A percentile compares a stretch with the other conserved stretches of the same genome.
phyloP scores from a whole-genome alignment of 2,797 vertebrate genomes.

The Zalophus californianus region DNA sequence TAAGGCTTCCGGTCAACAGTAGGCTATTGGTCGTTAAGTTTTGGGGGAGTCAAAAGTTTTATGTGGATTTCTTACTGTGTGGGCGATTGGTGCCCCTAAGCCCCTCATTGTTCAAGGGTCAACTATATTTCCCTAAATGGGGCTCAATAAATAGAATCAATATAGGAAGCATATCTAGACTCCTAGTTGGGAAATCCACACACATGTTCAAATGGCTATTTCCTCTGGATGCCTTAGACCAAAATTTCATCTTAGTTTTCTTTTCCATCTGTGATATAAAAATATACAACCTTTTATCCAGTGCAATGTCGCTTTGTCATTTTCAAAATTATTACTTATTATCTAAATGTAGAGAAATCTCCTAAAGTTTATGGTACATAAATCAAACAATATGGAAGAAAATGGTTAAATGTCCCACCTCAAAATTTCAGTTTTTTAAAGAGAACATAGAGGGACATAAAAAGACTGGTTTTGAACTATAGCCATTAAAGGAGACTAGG shows the following conservation, averaged over 20 bases:
- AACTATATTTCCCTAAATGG: background rate
- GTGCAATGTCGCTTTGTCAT: background rate
- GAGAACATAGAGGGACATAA: background rate
- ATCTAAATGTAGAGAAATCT: slow-evolving; percentile 44
- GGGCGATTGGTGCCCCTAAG: background rate
- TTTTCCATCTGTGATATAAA: slow-evolving; percentile 32
- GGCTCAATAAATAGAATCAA: background rate
- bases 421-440: background rate
- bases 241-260: slow-evolving; percentile 45
- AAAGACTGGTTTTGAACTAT: background rate
- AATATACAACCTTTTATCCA: background rate
- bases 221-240: background rate
- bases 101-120: background rate
- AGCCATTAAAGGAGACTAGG: background rate
- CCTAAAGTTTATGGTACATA: slow-evolving; percentile 8
- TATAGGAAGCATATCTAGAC: background rate
- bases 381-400: background rate
- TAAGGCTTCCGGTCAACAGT: background rate
- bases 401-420: background rate
- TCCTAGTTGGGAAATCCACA: background rate
- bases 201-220: background rate
- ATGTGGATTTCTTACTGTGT: background rate
- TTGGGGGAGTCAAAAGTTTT: background rate
- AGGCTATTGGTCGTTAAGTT: background rate
- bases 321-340: slow-evolving; percentile 56